phyloP scores from a whole-genome alignment of 2,888 invertebrate genomes.

The Brachyptera risi region DNA sequence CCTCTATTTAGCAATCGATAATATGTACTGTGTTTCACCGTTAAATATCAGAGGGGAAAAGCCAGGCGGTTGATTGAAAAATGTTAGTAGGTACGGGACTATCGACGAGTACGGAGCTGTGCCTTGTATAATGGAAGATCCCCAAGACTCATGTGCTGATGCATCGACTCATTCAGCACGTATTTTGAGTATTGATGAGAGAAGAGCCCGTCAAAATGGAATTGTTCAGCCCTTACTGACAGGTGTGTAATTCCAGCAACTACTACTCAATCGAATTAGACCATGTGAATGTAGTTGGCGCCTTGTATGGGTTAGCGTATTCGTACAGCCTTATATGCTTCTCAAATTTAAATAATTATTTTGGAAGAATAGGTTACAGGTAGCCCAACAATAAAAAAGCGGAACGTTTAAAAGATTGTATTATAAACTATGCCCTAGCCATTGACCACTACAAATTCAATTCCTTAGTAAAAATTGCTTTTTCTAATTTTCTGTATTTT shows the following conservation, averaged over 20 bases:
- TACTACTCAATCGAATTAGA: neutral
- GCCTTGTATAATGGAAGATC: constrained; percentile 5
- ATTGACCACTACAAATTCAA: too few relatives aligned
- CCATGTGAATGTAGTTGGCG: too few relatives aligned
- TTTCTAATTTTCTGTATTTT: too few relatives aligned
- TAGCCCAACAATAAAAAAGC: too few relatives aligned
- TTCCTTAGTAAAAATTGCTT: too few relatives aligned
- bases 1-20: constrained; percentile 23
- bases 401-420: too few relatives aligned
- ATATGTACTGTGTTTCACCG: neutral
- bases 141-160: neutral
- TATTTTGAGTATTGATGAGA: constrained; percentile 28
- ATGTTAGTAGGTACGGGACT: constrained; percentile 36
- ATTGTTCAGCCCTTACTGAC: constrained; percentile 87
- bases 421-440: too few relatives aligned
- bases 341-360: too few relatives aligned
- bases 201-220: constrained; percentile 65
- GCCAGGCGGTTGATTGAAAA: constrained; percentile 29
- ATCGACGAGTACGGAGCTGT: constrained; percentile 20
- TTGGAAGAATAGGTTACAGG: too few relatives aligned
- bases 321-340: too few relatives aligned
- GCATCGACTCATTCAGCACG: constrained; percentile 26
- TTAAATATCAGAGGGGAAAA: too few relatives aligned
- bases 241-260: constrained; percentile 54
- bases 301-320: too few relatives aligned